Base-by-base conservation (phyloP, 2,113 vertebrate species). In the Ellobius talpinus region DNA sequence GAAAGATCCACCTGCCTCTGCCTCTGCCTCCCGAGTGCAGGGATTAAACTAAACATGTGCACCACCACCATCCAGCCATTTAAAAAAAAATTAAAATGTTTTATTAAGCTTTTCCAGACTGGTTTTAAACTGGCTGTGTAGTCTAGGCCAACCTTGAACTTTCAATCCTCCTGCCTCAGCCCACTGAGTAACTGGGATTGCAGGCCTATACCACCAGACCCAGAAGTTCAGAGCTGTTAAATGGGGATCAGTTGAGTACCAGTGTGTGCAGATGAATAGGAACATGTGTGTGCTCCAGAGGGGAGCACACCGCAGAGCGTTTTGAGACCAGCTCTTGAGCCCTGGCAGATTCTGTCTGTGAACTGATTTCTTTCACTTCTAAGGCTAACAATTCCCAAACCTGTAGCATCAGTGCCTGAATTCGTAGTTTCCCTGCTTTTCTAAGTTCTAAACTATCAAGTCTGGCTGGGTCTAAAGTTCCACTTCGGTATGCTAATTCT, bases 401-500 rank as follows among this genome's bases (percentile, higher is more conserved):
- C 12, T 66, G 66, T 50, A 29, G 68, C 50, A 87, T 10, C 68
- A 86, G 33, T 96, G 82, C 39, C 47, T 94, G 16, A 65, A 90
- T 78, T 88, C 23, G 65, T 23, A 88, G 81, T 87, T 66, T 78
- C 52, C 24, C 13, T 91, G 70, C 55, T 45, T 88, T 89, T 70
- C 50, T 36, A 89, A 91, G 39, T 31, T 86, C 85, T 92, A 61
- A 77, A 21, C 45, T 55, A 72, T 29, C 8, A 85, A 85, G 45
- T 84, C 68, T 84, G 33, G 26, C 74, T 82, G 66, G 39, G 61
- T 94, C 90, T 29, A 4, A 92, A 72, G n/a, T 89, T 89, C 76
- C 78, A 93, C 66, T 77, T 94, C 26, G 65, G 47, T 81, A 93
- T 92, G 76, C 36, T 65, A 85, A 94, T 36, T 72, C 72, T 55